Evolutionary conservation across 2,113 vertebrate genomes (phyloP), one percentile per base, ranked within the genome.

Genomic region (Rhinoderma darwinii): DNA sequence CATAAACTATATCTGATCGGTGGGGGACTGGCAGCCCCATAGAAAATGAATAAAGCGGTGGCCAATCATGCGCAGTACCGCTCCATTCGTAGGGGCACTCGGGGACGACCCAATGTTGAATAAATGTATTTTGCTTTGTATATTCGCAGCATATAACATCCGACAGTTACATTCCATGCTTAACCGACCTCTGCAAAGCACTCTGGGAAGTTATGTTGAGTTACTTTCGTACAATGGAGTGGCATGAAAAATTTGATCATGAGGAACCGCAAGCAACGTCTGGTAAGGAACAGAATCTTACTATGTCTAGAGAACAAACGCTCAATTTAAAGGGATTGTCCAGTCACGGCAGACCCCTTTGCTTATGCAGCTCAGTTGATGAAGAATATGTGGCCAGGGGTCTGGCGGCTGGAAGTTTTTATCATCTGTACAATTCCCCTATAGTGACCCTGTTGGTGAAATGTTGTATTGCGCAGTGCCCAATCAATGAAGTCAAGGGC

Each of bases 171-270:
- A 99, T 99, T 84, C 98, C 98, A 2, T 99, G 98, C 92, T 94
- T 99, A 89, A 96, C 96, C 5, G 98, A 99, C 89, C 94, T 99
- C 32, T 99, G 98, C 94, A 99, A 99, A 91, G 98, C 98, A 80
- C 94, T 99, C 54, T 99, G 98, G 98, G 98, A 99, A 89, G 98
- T 99, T 84, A 99, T 99, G 98, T 95, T 98, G 63, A 99, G 98
- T 91, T 99, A 99, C 90, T 96, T 99, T 89, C 93, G 95, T 47
- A 99, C 97, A 0, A 99, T 99, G 96, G 96, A 96, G 90, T 99
- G 98, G 98, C 98, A 99, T 1, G 97, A 97, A 78, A 95, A 94
- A 88, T 95, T 96, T 5, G 97, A 99, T 90, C 93, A 93, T 88
- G 94, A 92, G 87, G 94, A 93, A 59, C 73, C 89, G 0, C n/a